Conservation (phyloP, 1,140 invertebrate genomes). For the Phortica variegata region DNA sequence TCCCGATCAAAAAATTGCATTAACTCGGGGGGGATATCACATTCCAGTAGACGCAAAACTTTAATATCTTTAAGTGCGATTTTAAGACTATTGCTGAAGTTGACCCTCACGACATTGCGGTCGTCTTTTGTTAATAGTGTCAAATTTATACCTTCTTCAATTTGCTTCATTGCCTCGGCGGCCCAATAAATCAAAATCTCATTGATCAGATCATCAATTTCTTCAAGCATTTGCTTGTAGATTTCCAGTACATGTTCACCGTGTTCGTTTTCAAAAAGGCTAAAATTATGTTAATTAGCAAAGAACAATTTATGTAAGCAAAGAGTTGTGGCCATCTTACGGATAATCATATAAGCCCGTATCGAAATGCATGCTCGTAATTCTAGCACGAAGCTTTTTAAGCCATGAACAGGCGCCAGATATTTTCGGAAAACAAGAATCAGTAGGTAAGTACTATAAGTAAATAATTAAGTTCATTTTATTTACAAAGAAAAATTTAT, state of each 20-base stretch:
- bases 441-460: conserved; percentile 26
- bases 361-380: conserved; percentile 28
- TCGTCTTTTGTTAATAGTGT: conserved; percentile 24
- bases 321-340: conserved; percentile 15
- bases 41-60: conserved; percentile 27
- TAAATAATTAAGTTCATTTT: too few species aligned
- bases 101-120: conserved; percentile 38
- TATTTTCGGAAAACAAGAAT: conserved; percentile 34
- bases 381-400: conserved; percentile 28
- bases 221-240: conserved; percentile 24
- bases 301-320: neutral
- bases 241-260: conserved; percentile 23
- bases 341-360: conserved; percentile 38
- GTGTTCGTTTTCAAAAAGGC: conserved; percentile 35
- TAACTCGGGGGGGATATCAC: conserved; percentile 23
- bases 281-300: conserved; percentile 3
- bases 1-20: conserved; percentile 59
- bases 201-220: conserved; percentile 27
- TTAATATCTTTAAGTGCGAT: conserved; percentile 40
- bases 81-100: conserved; percentile 49
- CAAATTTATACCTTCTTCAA: conserved; percentile 22
- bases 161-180: conserved; percentile 20
- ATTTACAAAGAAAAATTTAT: conserved; percentile 12
- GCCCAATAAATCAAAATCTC: conserved; percentile 30
- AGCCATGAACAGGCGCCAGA: conserved; percentile 33